Evolutionary conservation across 2,888 invertebrate genomes (phyloP).

Genomic region (Cryptocephalus primarius): DNA sequence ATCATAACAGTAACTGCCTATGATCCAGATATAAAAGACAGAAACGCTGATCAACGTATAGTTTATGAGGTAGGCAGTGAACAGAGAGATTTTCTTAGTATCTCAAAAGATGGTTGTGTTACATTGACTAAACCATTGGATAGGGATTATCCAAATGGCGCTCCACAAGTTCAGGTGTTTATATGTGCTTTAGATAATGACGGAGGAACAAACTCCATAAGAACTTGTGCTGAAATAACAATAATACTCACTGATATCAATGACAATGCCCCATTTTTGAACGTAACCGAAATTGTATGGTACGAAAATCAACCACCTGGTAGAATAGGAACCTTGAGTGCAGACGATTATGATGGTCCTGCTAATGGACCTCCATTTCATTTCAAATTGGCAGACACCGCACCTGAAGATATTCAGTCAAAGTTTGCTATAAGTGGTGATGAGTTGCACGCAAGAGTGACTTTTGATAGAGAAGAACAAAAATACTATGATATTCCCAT

Average conservation of each 20-base stretch:
- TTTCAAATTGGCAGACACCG: slow-evolving; percentile 54
- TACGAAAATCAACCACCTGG: slow-evolving; percentile 61
- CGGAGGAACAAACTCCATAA: slow-evolving; percentile 51
- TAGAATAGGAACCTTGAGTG: slow-evolving; percentile 52
- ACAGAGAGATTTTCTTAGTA: slow-evolving; percentile 57
- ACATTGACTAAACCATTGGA: slow-evolving; percentile 66
- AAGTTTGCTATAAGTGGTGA: slow-evolving; percentile 62
- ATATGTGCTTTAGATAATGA: slow-evolving; percentile 69
- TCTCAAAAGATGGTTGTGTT: slow-evolving; percentile 67
- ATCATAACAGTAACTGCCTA: slow-evolving; percentile 65
- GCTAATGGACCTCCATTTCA: slow-evolving; percentile 81
- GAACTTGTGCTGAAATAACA: slow-evolving; percentile 55
- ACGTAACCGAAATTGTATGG: slow-evolving; percentile 74
- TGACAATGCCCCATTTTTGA: slow-evolving; percentile 85
- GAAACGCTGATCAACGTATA: slow-evolving; percentile 64
- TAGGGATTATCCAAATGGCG: slow-evolving; percentile 80
- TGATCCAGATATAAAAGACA: slow-evolving; percentile 76
- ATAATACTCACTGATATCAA: slow-evolving; percentile 73
- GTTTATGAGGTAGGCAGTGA: slow-evolving; percentile 64
- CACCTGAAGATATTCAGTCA: slow-evolving; percentile 53
- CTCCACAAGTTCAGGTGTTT: slow-evolving; percentile 64
- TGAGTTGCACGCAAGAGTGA: slow-evolving; percentile 54
- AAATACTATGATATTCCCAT: slow-evolving; percentile 86
- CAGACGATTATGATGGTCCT: slow-evolving; percentile 70
- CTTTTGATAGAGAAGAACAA: slow-evolving; percentile 77